Conservation (phyloP, 2,113 vertebrate species). For the Calidris pygmaea region DNA sequence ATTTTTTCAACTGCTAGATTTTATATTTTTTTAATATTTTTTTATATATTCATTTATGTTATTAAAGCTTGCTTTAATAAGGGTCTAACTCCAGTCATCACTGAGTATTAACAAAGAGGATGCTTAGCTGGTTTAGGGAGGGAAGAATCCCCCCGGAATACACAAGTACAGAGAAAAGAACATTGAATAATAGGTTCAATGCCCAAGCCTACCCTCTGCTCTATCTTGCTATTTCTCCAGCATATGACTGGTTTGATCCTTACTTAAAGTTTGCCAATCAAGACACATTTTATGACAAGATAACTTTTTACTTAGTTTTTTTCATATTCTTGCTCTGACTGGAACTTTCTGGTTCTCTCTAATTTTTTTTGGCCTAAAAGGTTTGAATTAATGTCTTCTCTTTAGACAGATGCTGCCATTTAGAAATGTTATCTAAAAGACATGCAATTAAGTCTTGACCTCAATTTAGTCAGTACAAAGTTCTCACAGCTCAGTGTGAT, state of each 20-base stretch:
- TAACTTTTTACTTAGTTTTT: background rate
- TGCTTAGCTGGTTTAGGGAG: background rate
- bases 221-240: background rate
- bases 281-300: background rate
- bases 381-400: background rate
- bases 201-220: background rate
- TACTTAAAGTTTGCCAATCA: background rate
- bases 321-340: background rate
- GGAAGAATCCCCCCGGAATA: background rate
- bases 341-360: slow-evolving; percentile 1
- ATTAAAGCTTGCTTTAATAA: background rate
- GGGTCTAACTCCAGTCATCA: background rate
- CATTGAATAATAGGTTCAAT: background rate
- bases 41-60: no score
- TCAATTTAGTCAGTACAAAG: background rate
- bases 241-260: background rate
- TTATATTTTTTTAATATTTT: background rate
- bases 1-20: background rate
- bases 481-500: background rate
- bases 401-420: background rate
- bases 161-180: background rate
- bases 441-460: slow-evolving; percentile 20
- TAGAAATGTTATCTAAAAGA: slow-evolving; percentile 23
- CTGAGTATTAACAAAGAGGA: background rate
- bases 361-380: background rate